Conservation (phyloP, 2,113 vertebrate species). For the Strix uralensis region DNA sequence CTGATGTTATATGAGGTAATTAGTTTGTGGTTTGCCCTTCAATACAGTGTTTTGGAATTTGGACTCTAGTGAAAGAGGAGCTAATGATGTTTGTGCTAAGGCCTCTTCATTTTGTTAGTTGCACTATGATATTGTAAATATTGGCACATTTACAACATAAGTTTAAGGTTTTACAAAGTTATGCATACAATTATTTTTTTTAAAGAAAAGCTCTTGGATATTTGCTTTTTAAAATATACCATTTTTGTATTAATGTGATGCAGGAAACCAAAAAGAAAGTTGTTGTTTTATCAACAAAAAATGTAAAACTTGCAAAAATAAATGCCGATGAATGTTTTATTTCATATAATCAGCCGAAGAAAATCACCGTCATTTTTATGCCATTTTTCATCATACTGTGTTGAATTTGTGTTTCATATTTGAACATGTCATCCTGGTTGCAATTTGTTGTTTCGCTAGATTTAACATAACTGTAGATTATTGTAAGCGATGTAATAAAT, state of each 20-base stretch:
- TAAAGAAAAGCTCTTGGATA: constrained; percentile 35
- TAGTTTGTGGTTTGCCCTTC: constrained; percentile 60
- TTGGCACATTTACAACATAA: constrained; percentile 48
- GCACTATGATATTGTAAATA: constrained; percentile 64
- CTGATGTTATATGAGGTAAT: constrained; percentile 33
- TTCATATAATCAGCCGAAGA: constrained; percentile 30
- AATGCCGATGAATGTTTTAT: constrained; percentile 43
- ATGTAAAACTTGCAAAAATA: constrained; percentile 46
- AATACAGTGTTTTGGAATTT: constrained; percentile 55
- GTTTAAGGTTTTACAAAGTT: constrained; percentile 48
- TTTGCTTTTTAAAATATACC: constrained; percentile 50
- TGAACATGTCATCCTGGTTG: constrained; percentile 61
- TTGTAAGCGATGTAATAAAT: constrained; percentile 75
- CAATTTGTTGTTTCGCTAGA: constrained; percentile 62
- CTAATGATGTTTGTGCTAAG: constrained; percentile 54
- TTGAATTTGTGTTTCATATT: constrained; percentile 67
- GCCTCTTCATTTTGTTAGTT: constrained; percentile 61
- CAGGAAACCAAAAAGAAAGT: constrained; percentile 47
- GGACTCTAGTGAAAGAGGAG: constrained; percentile 50
- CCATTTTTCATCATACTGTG: constrained; percentile 62
- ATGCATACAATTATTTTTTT: constrained; percentile 56
- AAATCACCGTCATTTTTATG: constrained; percentile 54
- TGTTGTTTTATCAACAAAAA: constrained; percentile 37
- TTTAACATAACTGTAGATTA: constrained; percentile 65
- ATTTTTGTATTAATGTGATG: constrained; percentile 61